Conservation (phyloP, 2,888 invertebrate species). For the Ornithoptera alexandrae region DNA sequence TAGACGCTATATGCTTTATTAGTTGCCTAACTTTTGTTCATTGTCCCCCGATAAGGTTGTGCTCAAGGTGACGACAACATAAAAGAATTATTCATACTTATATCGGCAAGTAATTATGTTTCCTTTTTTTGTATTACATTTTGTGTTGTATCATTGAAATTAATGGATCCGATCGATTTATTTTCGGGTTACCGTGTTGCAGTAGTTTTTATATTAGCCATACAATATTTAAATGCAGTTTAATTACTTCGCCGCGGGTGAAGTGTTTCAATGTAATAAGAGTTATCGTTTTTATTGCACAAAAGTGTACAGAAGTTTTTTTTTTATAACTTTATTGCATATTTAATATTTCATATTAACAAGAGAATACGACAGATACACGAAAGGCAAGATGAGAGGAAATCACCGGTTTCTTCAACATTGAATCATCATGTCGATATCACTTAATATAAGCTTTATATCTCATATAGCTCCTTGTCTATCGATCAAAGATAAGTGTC, state of each 20-base stretch:
- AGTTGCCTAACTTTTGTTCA: conserved; percentile 19
- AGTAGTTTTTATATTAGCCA: conserved; percentile 12
- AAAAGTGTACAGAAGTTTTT: neutral
- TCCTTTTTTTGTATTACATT: conserved; percentile 20
- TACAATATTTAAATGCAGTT: conserved; percentile 7
- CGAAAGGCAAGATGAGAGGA: too few species aligned
- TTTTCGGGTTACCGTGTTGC: conserved; percentile 8
- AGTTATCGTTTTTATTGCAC: too few species aligned
- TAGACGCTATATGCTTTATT: neutral
- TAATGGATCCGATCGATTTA: conserved; percentile 25
- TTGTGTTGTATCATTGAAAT: conserved; percentile 30
- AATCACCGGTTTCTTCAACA: too few species aligned
- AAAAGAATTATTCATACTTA: conserved; percentile 20
- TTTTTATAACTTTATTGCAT: neutral
- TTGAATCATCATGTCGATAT: too few species aligned
- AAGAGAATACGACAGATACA: too few species aligned
- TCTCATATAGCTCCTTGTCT: too few species aligned
- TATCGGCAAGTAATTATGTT: conserved; percentile 27
- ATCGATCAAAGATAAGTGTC: too few species aligned
- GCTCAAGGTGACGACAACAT: conserved; percentile 26
- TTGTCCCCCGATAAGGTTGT: conserved; percentile 21
- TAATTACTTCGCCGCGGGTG: neutral
- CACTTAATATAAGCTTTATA: too few species aligned
- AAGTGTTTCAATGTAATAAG: neutral
- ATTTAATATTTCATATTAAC: too few species aligned